These are phyloP conservation scores for Amphipoea lucens DNA, from an alignment of 2,888 invertebrate species.

Conservation along the genomic window DNA sequence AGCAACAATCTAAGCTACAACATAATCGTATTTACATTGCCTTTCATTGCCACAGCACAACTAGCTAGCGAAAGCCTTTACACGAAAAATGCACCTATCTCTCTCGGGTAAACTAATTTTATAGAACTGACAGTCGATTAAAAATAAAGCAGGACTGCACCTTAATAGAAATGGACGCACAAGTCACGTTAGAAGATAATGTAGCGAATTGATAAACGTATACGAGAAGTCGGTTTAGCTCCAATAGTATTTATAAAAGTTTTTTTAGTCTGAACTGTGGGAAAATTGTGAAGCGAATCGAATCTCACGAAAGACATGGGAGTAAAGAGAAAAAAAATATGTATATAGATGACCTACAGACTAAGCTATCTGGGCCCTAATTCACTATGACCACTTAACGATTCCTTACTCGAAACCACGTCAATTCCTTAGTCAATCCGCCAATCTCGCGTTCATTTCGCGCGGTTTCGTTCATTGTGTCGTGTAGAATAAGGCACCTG, in stretches of 20 bases:
- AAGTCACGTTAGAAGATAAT: neutral
- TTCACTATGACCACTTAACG: neutral
- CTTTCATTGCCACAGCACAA: conserved; percentile 54
- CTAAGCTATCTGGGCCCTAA: neutral
- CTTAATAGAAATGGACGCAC: neutral
- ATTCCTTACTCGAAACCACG: neutral
- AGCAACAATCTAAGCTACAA: conserved; percentile 68
- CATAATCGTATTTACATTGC: conserved; percentile 59
- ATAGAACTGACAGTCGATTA: neutral
- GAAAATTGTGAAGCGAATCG: neutral
- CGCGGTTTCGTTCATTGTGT: neutral
- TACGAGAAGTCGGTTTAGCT: neutral
- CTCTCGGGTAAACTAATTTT: neutral
- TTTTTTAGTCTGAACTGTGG: neutral
- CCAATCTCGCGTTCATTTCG: neutral
- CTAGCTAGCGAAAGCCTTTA: conserved; percentile 23
- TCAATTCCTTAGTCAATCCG: neutral
- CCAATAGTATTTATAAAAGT: neutral
- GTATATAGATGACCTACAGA: neutral
- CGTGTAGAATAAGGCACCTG: neutral
- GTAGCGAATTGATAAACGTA: neutral
- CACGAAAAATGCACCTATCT: conserved; percentile 17
- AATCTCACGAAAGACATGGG: neutral
- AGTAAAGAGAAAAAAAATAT: neutral
- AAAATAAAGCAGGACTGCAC: neutral